Base-by-base conservation (phyloP, 1,140 invertebrate species). In the Eupeodes corollae region DNA sequence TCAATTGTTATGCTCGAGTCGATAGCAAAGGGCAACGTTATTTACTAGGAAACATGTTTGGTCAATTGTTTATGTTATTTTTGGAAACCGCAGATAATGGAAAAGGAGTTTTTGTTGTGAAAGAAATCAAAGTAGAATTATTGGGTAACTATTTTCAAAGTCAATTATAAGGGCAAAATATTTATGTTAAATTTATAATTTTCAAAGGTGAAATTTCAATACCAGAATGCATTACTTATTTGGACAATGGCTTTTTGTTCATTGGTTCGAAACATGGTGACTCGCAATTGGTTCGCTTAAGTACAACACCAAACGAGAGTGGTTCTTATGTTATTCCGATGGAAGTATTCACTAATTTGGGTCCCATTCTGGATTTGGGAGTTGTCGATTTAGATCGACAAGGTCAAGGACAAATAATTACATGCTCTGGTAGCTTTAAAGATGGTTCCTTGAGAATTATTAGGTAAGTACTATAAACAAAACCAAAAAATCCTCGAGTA, bases 211-310 rank as follows among this genome's bases (percentile, higher is more conserved):
- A 98, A 73, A 95, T 96, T 33, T 92, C 91, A 13, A 96, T 97
- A 53, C 92, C 96, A 3, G 94, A 98, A 70, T 95, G 91, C 62
- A 86, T 99, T 62, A 97, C 93, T n/a, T 99, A 99, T 64, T 73
- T 99, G 41, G 96, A 99, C 66, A 99, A 99, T 74, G 92, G 92
- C 37, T 95, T 99, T 19, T 84, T 99, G 42, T 99, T 95, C 68
- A 83, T 99, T 56, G 96, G 96, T 0, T 98, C 94, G 1, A 79
- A 92, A 16, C 74, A 99, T 18, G 96, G 96, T 0, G 96, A 99
- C 71, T 97, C 92, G 0, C 95, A 98, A 52, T 72, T 99, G 3
- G 83, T 99, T 1, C 91, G 93, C 60, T 73, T 99, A 33, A 91
- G 87, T 56, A 82, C 84, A 5, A 82, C 85, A 52, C 73, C 84